Percentiles rank a stretch among this genome's conserved stretches.
These are phyloP conservation scores for Ceuthmochares aereus DNA, from an alignment of 2,113 vertebrate species.

Conservation along the genomic window DNA sequence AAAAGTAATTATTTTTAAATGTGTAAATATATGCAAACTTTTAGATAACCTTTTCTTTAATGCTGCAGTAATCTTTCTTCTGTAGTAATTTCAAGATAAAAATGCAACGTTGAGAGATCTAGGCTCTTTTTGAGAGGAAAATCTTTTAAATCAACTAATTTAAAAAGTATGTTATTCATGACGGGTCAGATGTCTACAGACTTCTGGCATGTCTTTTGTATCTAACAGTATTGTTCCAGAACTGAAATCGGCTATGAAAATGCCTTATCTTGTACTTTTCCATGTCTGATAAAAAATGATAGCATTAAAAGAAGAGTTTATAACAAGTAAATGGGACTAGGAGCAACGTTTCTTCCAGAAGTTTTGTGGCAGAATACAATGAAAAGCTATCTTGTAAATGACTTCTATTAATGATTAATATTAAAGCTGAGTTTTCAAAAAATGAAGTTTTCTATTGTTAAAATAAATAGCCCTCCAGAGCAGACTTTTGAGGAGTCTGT, in stretches of 20 bases:
- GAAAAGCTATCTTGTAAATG: not conserved
- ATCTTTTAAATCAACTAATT: constrained; percentile 26
- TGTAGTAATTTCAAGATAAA: constrained; percentile 38
- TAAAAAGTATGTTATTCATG: not conserved
- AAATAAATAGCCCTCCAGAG: not conserved
- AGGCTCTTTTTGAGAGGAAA: not conserved
- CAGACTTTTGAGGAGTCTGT: not conserved
- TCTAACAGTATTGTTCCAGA: constrained; percentile 25
- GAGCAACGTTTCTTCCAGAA: not conserved
- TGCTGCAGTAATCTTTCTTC: constrained; percentile 57
- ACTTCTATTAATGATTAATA: not conserved
- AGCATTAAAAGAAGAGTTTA: not conserved
- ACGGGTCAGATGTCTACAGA: not conserved
- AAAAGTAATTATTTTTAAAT: constrained; percentile 61
- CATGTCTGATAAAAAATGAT: not conserved
- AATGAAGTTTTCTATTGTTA: not conserved
- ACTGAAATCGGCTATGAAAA: constrained; percentile 13
- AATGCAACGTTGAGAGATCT: not conserved
- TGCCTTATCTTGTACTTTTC: constrained; percentile 41
- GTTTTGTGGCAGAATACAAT: not conserved
- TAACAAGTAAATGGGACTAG: not conserved
- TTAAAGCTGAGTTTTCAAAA: not conserved
- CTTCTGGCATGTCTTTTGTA: constrained; percentile 15
- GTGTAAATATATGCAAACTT: constrained; percentile 72
- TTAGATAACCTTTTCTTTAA: constrained; percentile 55